phyloP scores from a whole-genome alignment of 2,888 invertebrate genomes.

The Caenorhabditis virilis region DNA sequence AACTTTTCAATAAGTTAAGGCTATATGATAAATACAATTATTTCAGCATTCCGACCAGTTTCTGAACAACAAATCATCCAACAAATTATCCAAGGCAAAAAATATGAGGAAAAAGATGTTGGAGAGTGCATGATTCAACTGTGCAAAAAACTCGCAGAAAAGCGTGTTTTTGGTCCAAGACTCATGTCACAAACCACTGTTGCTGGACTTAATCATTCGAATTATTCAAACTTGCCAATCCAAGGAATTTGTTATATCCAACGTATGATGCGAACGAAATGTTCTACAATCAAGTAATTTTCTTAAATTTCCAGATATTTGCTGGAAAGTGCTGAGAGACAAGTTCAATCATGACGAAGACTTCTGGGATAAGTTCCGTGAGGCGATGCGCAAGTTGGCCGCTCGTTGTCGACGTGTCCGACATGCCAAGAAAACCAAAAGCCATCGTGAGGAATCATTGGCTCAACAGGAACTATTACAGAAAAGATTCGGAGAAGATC shows the following conservation, averaged over 20 bases:
- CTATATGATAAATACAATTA: background rate
- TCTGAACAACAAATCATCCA: slow-evolving; percentile 65
- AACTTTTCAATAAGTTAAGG: background rate
- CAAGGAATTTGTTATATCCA: slow-evolving; percentile 67
- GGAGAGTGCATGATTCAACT: slow-evolving; percentile 66
- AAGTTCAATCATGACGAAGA: slow-evolving; percentile 62
- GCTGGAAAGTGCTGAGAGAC: slow-evolving; percentile 58
- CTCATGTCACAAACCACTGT: slow-evolving; percentile 68
- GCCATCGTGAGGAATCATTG: slow-evolving; percentile 40
- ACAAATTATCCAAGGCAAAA: slow-evolving; percentile 62
- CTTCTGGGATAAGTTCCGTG: slow-evolving; percentile 67
- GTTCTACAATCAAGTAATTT: background rate
- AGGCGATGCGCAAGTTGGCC: slow-evolving; percentile 67
- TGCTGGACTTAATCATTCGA: slow-evolving; percentile 68
- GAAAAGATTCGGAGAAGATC: slow-evolving; percentile 9
- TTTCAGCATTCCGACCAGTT: slow-evolving; percentile 64
- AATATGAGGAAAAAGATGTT: slow-evolving; percentile 62
- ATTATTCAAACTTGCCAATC: slow-evolving; percentile 66
- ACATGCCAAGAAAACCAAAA: slow-evolving; percentile 65
- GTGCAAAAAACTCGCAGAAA: slow-evolving; percentile 68
- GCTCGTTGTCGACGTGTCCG: slow-evolving; percentile 65
- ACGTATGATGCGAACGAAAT: slow-evolving; percentile 44
- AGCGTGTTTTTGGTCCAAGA: slow-evolving; percentile 67
- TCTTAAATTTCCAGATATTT: slow-evolving; percentile 60
- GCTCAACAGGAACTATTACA: slow-evolving; percentile 21